Evolutionary conservation across 2,797 vertebrate species (phyloP).

Genomic region (Sciurus carolinensis): DNA sequence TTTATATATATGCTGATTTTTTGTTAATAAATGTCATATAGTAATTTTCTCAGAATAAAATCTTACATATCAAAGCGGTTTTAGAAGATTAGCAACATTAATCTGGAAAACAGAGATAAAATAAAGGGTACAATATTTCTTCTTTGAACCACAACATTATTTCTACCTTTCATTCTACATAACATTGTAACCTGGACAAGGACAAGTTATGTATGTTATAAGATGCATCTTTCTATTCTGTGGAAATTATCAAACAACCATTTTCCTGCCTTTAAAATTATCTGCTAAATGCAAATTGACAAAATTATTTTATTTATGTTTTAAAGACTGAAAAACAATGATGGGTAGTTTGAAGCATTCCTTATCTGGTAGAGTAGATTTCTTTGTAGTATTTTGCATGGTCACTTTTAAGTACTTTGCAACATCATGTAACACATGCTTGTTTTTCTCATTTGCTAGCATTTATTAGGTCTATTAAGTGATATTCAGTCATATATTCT

Average conservation of each 20-base stretch:
- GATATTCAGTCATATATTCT: not conserved
- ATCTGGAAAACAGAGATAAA: not conserved
- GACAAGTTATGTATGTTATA: not conserved
- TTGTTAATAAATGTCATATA: not conserved
- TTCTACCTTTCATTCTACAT: not conserved
- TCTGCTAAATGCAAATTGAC: not conserved
- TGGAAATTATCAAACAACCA: not conserved
- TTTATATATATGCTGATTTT: not conserved
- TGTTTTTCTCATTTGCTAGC: not conserved
- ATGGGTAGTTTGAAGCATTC: not conserved
- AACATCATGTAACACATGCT: not conserved
- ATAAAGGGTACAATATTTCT: not conserved
- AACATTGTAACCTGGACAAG: not conserved
- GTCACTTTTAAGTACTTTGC: not conserved
- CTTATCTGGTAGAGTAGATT: not conserved
- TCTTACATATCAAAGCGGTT: not conserved
- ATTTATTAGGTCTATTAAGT: not conserved
- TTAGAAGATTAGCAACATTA: conserved; percentile 1
- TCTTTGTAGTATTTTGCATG: not conserved
- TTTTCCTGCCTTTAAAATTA: not conserved
- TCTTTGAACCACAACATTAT: not conserved
- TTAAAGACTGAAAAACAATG: not conserved
- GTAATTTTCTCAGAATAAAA: not conserved
- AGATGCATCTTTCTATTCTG: not conserved
- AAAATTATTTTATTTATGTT: conserved; percentile 1